Evolutionary conservation across 2,113 vertebrate genomes (phyloP).

Genomic region (Carlito syrichta): DNA sequence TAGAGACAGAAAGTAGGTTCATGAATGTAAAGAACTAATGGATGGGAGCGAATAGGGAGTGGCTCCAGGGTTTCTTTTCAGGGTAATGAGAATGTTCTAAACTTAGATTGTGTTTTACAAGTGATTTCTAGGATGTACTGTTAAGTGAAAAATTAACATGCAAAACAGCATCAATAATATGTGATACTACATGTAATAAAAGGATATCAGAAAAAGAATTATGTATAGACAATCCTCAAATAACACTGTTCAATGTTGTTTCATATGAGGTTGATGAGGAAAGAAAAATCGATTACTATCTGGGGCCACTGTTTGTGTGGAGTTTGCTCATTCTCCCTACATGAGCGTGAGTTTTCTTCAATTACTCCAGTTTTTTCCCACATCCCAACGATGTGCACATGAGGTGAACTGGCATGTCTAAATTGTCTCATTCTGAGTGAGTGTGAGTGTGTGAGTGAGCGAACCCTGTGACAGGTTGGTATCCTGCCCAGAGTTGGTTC

Average conservation of each 20-base stretch:
- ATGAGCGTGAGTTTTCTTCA: background rate
- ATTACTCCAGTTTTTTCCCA: background rate
- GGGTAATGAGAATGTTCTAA: background rate
- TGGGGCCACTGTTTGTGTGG: background rate
- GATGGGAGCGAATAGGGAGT: too few species aligned
- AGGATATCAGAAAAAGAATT: background rate
- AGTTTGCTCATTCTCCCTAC: background rate
- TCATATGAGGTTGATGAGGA: background rate
- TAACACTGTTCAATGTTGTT: background rate
- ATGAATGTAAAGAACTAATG: background rate
- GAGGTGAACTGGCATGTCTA: background rate
- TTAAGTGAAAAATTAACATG: background rate
- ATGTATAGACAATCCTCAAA: background rate
- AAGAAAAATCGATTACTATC: background rate
- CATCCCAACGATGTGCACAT: background rate
- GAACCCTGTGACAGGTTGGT: background rate
- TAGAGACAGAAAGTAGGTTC: background rate
- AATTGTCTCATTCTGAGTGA: background rate
- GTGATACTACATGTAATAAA: background rate
- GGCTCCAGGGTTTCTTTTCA: background rate
- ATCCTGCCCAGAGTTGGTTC: background rate
- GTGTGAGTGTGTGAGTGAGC: background rate
- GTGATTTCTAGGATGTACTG: background rate
- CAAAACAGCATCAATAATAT: background rate
- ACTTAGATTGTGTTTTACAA: background rate